Evolutionary conservation across 2,113 vertebrate species (phyloP).

Genomic region (Artemisiospiza belli): DNA sequence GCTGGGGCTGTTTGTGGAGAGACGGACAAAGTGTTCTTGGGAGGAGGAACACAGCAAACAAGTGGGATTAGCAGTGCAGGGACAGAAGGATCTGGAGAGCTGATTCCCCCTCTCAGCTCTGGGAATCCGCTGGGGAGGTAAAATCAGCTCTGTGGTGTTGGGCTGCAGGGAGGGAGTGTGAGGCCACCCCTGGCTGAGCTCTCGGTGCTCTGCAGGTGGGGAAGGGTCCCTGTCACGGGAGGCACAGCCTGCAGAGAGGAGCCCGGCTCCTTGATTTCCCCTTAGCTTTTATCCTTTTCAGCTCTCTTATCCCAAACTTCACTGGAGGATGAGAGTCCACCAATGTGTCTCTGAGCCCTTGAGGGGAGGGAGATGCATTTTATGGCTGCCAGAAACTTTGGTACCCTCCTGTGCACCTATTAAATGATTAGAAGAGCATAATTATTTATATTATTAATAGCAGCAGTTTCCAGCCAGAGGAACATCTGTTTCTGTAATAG

Average conservation of each 20-base stretch:
- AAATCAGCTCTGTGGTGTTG: neutral
- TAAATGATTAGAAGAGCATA: conserved; percentile 31
- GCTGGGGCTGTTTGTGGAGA: neutral
- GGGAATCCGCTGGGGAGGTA: neutral
- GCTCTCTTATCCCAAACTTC: neutral
- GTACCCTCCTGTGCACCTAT: conserved; percentile 24
- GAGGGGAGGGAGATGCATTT: neutral
- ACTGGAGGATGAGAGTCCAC: neutral
- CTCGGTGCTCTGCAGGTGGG: fast-evolving
- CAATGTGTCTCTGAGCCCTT: neutral
- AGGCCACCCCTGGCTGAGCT: neutral
- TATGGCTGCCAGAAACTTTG: neutral
- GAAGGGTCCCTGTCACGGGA: neutral
- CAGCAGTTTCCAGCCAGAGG: conserved; percentile 27
- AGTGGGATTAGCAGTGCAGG: neutral
- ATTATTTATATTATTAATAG: conserved; percentile 56
- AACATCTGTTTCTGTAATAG: conserved; percentile 28
- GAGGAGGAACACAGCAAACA: neutral
- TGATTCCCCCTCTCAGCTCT: neutral
- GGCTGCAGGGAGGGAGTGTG: neutral
- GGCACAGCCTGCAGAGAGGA: neutral
- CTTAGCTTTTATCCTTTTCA: neutral
- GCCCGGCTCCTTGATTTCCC: neutral
- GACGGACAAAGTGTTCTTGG: neutral
- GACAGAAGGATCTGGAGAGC: neutral